Base-by-base conservation (phyloP, 2,113 vertebrate genomes). In the Peromyscus leucopus region DNA sequence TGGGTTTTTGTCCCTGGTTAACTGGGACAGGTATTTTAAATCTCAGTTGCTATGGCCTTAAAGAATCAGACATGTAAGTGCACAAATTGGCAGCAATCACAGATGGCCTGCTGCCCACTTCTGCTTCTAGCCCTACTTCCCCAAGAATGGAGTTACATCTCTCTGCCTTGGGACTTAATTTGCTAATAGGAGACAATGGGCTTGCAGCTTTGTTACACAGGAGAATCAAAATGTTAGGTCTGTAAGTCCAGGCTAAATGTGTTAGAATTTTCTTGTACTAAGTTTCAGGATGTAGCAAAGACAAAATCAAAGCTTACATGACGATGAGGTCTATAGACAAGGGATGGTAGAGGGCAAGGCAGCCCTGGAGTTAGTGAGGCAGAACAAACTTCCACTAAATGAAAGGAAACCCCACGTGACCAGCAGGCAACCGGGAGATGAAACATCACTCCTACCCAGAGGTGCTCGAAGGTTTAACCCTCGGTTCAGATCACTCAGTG, bases 121-220 rank as follows among this genome's bases (percentile, higher is more conserved):
- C 4, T 36, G 72, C 83, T n/a, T 61, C 93, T 63, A 22, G 16
- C 51, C 28, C 19, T 24, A 1, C 0, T 8, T 21, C 5, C 5
- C 15, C 2, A 22, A 11, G 2, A 0, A 33, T 2, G 22, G 7
- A 2, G 55, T 2, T 15, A 5, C 1, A 46, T 0, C 1, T 4
- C 61, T 1, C 36, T 8, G 59, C 79, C 65, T 61, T n/a, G 1
- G 17, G 79, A n/a, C 15, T 84, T 82, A 31, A 1, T 24, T 33
- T 26, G 11, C 13, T 19, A 55, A 28, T 0, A 1, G 21, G 3
- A 19, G 19, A 17, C 1, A 0, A 1, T 4, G 72, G 5, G 12
- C n/a, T 46, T 22, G 0, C 48, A 2, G 11, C 26, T 16, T 17
- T 5, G 10, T 39, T 39, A 59, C 46, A 3, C 9, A 36, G 7